Evolutionary conservation across 2,113 vertebrate genomes (phyloP), one percentile per base, ranked within the genome.

Genomic region (Platanista minor): DNA sequence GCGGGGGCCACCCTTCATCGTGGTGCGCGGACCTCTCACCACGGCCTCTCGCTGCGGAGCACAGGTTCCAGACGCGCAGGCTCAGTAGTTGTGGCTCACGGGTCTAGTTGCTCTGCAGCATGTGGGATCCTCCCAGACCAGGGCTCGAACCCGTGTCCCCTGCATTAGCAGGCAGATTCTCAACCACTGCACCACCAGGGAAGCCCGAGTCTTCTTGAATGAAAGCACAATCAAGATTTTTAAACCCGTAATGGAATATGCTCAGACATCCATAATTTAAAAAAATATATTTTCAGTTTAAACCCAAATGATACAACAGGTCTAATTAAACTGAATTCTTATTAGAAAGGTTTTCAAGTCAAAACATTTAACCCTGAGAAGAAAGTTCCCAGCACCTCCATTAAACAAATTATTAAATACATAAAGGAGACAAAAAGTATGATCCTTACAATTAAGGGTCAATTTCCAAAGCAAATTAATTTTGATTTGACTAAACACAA

Each of bases 151-250:
- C n/a, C n/a, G n/a, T n/a, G n/a, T n/a, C n/a, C n/a, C n/a, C n/a
- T n/a, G n/a, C n/a, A n/a, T n/a, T n/a, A n/a, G n/a, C n/a, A n/a
- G n/a, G n/a, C n/a, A n/a, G n/a, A n/a, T n/a, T n/a, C n/a, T n/a
- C n/a, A n/a, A n/a, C n/a, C n/a, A n/a, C n/a, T n/a, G n/a, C n/a
- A n/a, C n/a, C n/a, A n/a, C n/a, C n/a, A n/a, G n/a, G n/a, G n/a
- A n/a, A n/a, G n/a, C n/a, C n/a, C n/a, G n/a, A n/a, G 43, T 54
- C 25, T 90, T 94, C 46, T 87, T 84, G 57, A 96, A 94, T 43
- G 46, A 80, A 78, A 94, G 17, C 82, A 91, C 23, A 89, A 20
- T 84, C 31, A 94, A 95, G 74, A 90, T 57, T 92, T 95, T 96
- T 29, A 92, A 94, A 59, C 43, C 86, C 41, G 5, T 71, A 72